A percentile compares a stretch with the other conserved stretches of the same genome.
These are phyloP conservation scores for Notocelia uddmanniana DNA, from an alignment of 2,888 invertebrate species.

Conservation along the genomic window DNA sequence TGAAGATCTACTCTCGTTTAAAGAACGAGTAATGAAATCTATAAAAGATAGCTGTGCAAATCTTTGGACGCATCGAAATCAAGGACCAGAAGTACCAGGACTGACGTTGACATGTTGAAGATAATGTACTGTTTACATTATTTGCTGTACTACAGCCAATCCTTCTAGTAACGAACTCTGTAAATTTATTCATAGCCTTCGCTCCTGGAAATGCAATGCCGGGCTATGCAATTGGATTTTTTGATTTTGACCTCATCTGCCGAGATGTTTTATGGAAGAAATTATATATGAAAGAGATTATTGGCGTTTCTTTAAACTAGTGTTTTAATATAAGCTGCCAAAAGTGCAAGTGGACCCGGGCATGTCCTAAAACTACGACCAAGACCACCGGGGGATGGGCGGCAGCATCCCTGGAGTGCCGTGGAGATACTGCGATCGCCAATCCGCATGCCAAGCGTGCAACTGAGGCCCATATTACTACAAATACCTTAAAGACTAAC, in stretches of 20 bases:
- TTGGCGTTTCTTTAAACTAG: not conserved
- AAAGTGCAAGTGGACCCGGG: not conserved
- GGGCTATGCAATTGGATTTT: constrained; percentile 70
- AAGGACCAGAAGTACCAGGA: too few species aligned
- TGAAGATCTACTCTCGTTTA: too few species aligned
- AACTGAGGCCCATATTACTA: too few species aligned
- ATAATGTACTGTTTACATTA: constrained; percentile 1
- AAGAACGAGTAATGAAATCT: not conserved
- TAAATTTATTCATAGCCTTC: constrained; percentile 80
- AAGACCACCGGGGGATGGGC: too few species aligned
- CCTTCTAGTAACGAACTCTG: constrained; percentile 71
- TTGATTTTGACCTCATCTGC: constrained; percentile 66
- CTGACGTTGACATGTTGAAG: not conserved
- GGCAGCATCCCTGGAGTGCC: too few species aligned
- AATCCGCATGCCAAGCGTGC: too few species aligned
- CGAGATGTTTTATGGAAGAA: constrained; percentile 47
- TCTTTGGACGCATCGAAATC: too few species aligned
- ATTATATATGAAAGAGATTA: constrained; percentile 21
- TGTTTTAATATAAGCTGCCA: not conserved
- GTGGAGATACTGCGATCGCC: too few species aligned
- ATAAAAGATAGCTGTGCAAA: not conserved
- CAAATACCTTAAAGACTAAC: too few species aligned
- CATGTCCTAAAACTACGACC: too few species aligned
- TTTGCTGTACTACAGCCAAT: constrained; percentile 57
- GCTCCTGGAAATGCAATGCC: constrained; percentile 70